Evolutionary conservation across 2,113 vertebrate species (phyloP), one percentile per base, ranked within the genome.

Genomic region (Serinus canaria): DNA sequence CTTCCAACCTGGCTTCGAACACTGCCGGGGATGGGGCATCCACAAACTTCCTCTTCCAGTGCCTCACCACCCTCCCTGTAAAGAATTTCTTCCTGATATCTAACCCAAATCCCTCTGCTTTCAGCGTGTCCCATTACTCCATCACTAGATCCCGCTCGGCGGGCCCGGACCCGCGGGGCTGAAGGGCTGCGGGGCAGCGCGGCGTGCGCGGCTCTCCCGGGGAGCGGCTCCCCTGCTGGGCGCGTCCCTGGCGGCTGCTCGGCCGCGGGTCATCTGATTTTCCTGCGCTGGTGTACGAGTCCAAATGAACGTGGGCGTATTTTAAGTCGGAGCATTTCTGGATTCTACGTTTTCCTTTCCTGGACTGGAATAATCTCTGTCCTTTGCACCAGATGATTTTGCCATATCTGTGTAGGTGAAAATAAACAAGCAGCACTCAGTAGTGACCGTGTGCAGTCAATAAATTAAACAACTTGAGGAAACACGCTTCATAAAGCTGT

Each of bases 181-280:
- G 41, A 7, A 5, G 59, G 20, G n/a, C 43, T 4, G 75, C 37
- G 22, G 47, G 22, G 47, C 47, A 22, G 46, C 49, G 37, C 23
- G 21, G 2, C 31, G 2, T 0, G 11, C 12, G 3, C 5, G 5
- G 27, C 1, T 3, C 20, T 15, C 11, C 19, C 1, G 33, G 33
- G 4, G 21, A 24, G 43, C 25, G n/a, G 10, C 2, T 19, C 8
- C 2, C 1, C 17, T 3, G 1, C 10, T 2, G 11, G 0, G 7
- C 7, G 0, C 23, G 9, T 18, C 17, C 12, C 6, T 11, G 14
- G 2, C 2, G 4, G 13, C 33, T 9, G 0, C 30, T 13, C 31
- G 10, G n/a, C 17, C n/a, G 0, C 39, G 0, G 2, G 4, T 5
- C 6, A 1, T 3, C 22, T 1, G 22, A 1, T 13, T 10, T 28